Evolutionary conservation across 1,140 invertebrate genomes (phyloP).

Genomic region (Chionoecetes opilio): DNA sequence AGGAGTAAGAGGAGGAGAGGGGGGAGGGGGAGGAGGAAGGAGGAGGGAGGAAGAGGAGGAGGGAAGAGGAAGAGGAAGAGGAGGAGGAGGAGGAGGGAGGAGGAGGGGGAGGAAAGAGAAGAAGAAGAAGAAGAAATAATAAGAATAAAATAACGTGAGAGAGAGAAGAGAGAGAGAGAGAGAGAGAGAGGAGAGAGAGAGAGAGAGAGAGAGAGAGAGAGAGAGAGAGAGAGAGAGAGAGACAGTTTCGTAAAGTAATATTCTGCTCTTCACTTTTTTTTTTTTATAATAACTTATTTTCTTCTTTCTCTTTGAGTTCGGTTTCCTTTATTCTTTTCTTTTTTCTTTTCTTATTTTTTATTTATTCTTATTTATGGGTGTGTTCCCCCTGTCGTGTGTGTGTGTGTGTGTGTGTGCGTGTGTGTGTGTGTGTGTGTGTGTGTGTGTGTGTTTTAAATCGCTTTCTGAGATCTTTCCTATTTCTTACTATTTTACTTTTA

Average conservation of each 20-base stretch:
- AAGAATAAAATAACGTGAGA: not conserved
- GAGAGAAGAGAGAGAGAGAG: not conserved
- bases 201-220: not conserved
- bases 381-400: no score
- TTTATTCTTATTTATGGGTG: no score
- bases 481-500: not conserved
- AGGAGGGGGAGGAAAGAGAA: not conserved
- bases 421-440: no score
- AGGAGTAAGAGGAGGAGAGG: not conserved
- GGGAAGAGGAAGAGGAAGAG: not conserved
- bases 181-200: not conserved
- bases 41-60: not conserved
- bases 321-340: no score
- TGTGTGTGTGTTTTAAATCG: no score
- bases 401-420: no score
- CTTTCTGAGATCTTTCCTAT: no score
- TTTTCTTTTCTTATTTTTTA: no score
- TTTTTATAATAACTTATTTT: no score
- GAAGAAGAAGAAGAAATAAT: not conserved
- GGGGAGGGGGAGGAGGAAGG: not conserved
- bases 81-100: not conserved
- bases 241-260: not conserved
- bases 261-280: no score
- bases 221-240: conserved; percentile 28
- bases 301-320: no score